Evolutionary conservation across 2,888 invertebrate genomes (phyloP).

Genomic region (Scelioninae gen. 1): DNA sequence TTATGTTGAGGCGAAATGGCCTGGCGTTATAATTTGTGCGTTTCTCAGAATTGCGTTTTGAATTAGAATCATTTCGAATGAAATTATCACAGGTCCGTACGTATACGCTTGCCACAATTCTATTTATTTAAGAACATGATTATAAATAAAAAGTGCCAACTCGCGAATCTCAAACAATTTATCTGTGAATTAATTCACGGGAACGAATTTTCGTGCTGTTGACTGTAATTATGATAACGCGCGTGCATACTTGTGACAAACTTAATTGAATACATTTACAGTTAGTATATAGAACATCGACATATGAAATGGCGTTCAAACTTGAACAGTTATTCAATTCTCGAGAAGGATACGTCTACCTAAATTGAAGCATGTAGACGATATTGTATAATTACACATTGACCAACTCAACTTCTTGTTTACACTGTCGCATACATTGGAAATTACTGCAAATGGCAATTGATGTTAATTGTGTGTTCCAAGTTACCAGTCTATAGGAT

Average conservation of each 20-base stretch:
- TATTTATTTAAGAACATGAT: background rate
- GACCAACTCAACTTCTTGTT: conserved; percentile 60
- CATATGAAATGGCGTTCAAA: conserved; percentile 26
- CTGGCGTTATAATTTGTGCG: conserved; percentile 29
- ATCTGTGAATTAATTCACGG: background rate
- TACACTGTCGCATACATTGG: conserved; percentile 37
- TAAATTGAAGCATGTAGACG: conserved; percentile 50
- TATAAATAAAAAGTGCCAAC: background rate
- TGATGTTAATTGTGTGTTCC: conserved; percentile 66
- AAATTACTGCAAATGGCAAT: too few species aligned
- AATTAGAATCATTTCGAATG: conserved; percentile 26
- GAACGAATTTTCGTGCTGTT: background rate
- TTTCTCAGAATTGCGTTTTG: conserved; percentile 20
- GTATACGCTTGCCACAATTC: background rate
- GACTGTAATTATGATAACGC: conserved; percentile 4
- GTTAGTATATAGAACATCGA: conserved; percentile 23
- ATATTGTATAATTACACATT: conserved; percentile 60
- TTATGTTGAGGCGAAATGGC: conserved; percentile 15
- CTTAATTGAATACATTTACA: conserved; percentile 26
- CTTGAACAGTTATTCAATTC: conserved; percentile 33
- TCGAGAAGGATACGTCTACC: conserved; percentile 42
- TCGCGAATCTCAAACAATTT: background rate
- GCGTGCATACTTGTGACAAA: conserved; percentile 12
- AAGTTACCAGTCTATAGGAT: conserved; percentile 59
- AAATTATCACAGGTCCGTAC: conserved; percentile 1